Conservation (phyloP, 2,113 vertebrate species). For the Notarius lentiginosus region DNA sequence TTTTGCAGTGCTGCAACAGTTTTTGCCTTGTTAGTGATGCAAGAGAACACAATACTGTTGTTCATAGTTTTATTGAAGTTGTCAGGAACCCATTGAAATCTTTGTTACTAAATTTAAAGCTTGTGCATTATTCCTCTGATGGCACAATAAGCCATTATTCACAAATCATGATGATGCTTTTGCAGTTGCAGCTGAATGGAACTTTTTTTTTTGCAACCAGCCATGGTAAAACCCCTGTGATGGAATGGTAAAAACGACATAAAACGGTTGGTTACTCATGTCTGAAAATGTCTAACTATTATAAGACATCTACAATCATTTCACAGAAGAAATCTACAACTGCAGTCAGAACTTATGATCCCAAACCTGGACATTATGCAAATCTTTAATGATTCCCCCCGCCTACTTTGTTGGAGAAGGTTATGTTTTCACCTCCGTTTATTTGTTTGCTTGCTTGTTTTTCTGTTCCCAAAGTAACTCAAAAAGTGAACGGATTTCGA, state of each 20-base stretch:
- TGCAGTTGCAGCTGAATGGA: not conserved
- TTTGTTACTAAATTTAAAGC: not conserved
- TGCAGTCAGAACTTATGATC: not conserved
- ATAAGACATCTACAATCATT: not conserved
- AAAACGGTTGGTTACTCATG: not conserved
- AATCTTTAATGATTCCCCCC: no score
- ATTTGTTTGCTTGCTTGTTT: no score
- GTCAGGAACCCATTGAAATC: no score
- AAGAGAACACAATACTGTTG: not conserved
- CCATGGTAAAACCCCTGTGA: not conserved
- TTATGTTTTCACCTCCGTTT: no score
- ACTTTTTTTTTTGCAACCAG: not conserved
- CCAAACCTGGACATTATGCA: not conserved
- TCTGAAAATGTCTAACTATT: not conserved
- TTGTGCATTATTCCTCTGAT: not conserved
- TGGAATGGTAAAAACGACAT: not conserved
- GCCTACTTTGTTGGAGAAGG: no score
- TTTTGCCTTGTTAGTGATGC: not conserved
- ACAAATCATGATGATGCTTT: not conserved
- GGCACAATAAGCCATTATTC: no score
- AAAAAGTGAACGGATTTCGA: no score
- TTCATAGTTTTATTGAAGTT: not conserved
- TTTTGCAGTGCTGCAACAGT: no score
- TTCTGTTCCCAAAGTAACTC: no score
- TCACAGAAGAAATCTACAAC: not conserved